Evolutionary conservation across 2,888 invertebrate species (phyloP).

Genomic region (Cataglyphis rosenhaueri): DNA sequence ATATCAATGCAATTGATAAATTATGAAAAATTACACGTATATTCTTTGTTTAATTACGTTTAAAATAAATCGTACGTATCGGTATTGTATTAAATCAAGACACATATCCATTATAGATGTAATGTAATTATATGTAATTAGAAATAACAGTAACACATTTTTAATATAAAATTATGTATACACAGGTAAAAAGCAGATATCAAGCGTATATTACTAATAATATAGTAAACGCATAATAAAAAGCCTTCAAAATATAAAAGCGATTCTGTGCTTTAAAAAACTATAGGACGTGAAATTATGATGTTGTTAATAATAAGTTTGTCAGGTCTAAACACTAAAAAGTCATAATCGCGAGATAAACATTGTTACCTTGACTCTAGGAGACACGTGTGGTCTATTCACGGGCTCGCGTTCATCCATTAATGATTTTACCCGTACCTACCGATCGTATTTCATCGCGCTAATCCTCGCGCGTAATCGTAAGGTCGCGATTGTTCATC

Average conservation of each 20-base stretch:
- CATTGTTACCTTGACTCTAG: conserved; percentile 39
- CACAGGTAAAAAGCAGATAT: background rate
- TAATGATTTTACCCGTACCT: conserved; percentile 36
- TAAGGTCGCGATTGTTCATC: conserved; percentile 40
- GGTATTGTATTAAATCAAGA: background rate
- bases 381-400: conserved; percentile 48
- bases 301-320: conserved; percentile 41
- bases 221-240: background rate
- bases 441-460: conserved; percentile 47
- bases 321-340: conserved; percentile 16
- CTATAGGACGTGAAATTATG: conserved; percentile 27
- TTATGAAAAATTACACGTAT: background rate
- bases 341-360: conserved; percentile 38
- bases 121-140: background rate
- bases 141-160: conserved; percentile 7
- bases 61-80: background rate
- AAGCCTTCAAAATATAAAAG: background rate
- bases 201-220: background rate
- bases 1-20: background rate
- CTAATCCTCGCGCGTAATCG: conserved; percentile 48
- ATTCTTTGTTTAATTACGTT: background rate
- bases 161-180: conserved; percentile 15
- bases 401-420: conserved; percentile 22
- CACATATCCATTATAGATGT: background rate
- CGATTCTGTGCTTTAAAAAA: background rate